Evolutionary conservation across 2,113 vertebrate species (phyloP).

Genomic region (Myanophis thanlyinensis): DNA sequence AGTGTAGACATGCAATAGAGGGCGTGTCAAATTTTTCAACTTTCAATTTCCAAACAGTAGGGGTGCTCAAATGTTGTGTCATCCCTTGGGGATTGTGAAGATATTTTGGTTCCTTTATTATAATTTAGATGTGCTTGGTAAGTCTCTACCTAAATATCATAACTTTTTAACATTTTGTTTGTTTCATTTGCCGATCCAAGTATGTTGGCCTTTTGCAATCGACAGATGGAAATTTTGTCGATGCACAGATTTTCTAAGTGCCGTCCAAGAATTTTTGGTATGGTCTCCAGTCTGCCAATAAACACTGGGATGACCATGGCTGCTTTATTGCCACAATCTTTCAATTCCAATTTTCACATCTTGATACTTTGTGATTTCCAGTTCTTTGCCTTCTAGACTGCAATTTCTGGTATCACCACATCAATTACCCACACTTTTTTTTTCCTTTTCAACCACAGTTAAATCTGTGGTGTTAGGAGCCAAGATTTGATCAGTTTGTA

Average conservation of each 20-base stretch:
- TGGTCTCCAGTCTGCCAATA: background rate
- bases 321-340: background rate
- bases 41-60: no score
- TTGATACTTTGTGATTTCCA: background rate
- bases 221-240: background rate
- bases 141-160: no score
- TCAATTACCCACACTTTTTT: background rate
- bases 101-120: no score
- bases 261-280: background rate
- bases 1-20: no score
- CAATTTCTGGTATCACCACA: background rate
- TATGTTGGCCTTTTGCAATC: background rate
- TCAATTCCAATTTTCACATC: background rate
- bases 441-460: background rate
- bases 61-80: no score
- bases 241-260: background rate
- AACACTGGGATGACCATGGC: background rate
- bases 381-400: background rate
- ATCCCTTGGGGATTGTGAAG: no score
- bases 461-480: background rate
- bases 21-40: no score
- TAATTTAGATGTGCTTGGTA: no score
- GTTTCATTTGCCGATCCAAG: background rate
- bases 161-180: no score
- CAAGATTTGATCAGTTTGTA: background rate